Evolutionary conservation across 2,888 invertebrate genomes (phyloP).

Genomic region (Dendrolimus houi): DNA sequence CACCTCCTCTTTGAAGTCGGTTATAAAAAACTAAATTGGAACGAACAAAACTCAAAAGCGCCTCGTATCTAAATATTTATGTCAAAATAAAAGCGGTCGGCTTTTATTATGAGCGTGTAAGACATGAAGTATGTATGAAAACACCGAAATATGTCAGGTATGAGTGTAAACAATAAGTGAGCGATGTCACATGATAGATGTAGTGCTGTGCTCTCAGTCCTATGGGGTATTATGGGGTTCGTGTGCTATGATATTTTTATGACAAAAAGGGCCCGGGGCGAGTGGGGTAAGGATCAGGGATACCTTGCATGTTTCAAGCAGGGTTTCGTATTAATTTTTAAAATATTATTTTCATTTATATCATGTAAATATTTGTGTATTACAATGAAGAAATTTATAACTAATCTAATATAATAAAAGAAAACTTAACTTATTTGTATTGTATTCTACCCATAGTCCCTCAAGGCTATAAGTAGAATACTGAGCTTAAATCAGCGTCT

Average conservation of each 20-base stretch:
- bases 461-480: too few species aligned
- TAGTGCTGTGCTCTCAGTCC: conserved; percentile 4
- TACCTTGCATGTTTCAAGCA: neutral
- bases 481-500: too few species aligned
- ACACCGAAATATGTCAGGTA: neutral
- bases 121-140: neutral
- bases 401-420: too few species aligned
- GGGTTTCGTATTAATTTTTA: too few species aligned
- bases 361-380: too few species aligned
- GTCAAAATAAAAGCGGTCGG: neutral
- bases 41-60: too few species aligned
- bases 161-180: neutral
- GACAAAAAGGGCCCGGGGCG: conserved; percentile 7
- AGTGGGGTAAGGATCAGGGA: neutral
- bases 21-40: too few species aligned
- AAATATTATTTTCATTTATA: too few species aligned
- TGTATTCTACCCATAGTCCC: too few species aligned
- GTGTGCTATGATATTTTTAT: conserved; percentile 9
- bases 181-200: neutral
- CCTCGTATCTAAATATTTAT: neutral
- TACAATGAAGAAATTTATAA: too few species aligned
- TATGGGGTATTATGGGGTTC: conserved; percentile 7
- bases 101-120: neutral
- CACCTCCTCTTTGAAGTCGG: too few species aligned
- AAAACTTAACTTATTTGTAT: too few species aligned